Base-by-base conservation (phyloP, 2,797 vertebrate species). In the Hydrophis major region DNA sequence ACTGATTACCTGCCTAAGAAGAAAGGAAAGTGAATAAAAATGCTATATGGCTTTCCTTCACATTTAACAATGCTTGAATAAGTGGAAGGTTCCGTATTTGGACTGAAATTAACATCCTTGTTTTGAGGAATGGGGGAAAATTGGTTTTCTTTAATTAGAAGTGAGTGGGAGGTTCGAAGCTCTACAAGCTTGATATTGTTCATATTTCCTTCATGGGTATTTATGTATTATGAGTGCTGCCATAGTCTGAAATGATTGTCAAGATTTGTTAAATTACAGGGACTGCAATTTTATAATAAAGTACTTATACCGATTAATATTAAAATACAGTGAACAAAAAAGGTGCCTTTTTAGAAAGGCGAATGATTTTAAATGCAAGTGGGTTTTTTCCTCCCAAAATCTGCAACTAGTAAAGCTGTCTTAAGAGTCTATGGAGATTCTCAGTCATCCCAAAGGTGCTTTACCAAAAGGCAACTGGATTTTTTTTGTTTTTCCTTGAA, bases 171-270 rank as follows among this genome's bases (percentile, higher is more conserved):
- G 88, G 47, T 56, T 89, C 56, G 53, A 27, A 27, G 10, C 56
- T 42, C 18, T 0, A 50, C 4, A 63, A 66, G 12, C n/a, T 53
- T 0, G 0, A 86, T 78, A 47, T n/a, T 60, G 60, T 1, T 90
- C 92, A 90, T 66, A 90, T 90, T 92, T 92, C 86, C 74, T n/a
- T 90, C 50, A 42, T n/a, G n/a, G 6, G 13, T 66, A 66, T 92
- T 42, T 88, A 47, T 87, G 63, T 92, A 6, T 61, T 42, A 78
- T 11, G 74, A 78, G 20, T 83, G 74, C 18, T 83, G 20, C 20
- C 74, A 4, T 83, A 47, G 37, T 37, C 37, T 83, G 74, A 83
- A 83, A 83, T 47, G 74, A 83, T 83, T 83, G 74, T 83, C 55
- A 32, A 56, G n/a, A 42, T 18, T 92, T 55, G 53, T 53, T 32